Base-by-base conservation (phyloP, 2,888 invertebrate species). In the Calephelis perditalis region DNA sequence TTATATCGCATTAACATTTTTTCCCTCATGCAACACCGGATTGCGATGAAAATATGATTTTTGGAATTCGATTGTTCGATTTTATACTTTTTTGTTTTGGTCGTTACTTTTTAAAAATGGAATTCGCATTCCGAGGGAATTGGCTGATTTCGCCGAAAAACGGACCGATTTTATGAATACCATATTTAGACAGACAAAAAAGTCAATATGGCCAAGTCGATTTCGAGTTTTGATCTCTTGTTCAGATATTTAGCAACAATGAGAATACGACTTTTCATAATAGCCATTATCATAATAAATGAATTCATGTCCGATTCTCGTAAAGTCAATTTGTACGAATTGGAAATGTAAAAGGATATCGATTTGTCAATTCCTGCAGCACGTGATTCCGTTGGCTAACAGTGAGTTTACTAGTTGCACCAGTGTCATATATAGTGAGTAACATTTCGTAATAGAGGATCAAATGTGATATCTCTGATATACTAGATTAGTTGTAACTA, bases 1-100 rank as follows among this genome's bases (percentile, higher is more conserved):
- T 85, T 85, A 83, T 79, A 75, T 60, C 65, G 72, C 77, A 85
- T 87, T 85, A 82, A 84, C 82, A 84, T 86, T 86, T 86, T 86
- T 86, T 66, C 65, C 60, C 56, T 58, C 57, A 60, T 56, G 58
- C 56, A 57, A 58, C 57, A 56, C 59, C 46, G 49, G 56, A 62
- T 49, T 56, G 55, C 62, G 54, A 60, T 62, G 62, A 59, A 64
- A 65, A 67, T 65, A 64, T 64, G 62, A 60, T 63, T 65, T 65
- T 65, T 57, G 65, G 60, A 65, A 65, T 61, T 63, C 63, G 62
- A 64, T 64, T 64, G 63, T 62, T 59, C 54, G 46, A 57, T 57
- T 59, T 59, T 59, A 59, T 58, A 61, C 59, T 62, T 61, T 59
- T 63, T 62, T 61, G 45, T 61, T 60, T 61, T 56, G 57, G 57